phyloP scores from a whole-genome alignment of 2,113 vertebrate genomes.

The Lagopus leucura region DNA sequence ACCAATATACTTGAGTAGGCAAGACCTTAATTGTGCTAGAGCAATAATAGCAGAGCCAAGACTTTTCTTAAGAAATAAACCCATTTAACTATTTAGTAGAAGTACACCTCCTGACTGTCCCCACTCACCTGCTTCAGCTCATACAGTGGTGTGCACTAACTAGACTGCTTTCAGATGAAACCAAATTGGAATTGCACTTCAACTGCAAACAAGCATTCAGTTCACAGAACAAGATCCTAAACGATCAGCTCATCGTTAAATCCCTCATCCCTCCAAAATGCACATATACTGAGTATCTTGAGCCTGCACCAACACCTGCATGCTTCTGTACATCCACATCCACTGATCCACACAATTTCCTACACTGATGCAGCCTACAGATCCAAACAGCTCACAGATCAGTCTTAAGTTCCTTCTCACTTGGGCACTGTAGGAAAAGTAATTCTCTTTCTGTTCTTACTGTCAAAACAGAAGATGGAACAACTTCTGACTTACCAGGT shows the following conservation, averaged over 20 bases:
- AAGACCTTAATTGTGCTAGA: background rate
- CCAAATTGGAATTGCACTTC: background rate
- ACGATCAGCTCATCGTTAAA: background rate
- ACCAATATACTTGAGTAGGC: background rate
- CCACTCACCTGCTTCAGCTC: background rate
- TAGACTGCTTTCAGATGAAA: background rate
- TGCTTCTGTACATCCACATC: background rate
- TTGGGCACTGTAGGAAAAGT: background rate
- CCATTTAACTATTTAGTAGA: accelerated
- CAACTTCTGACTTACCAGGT: background rate
- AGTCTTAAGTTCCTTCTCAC: background rate
- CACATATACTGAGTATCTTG: accelerated
- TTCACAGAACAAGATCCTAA: background rate
- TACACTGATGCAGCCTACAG: background rate
- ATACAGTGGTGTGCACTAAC: background rate
- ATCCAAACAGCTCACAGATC: background rate
- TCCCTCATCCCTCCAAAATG: background rate
- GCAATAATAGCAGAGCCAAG: background rate
- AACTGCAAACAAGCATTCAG: background rate
- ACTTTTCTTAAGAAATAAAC: background rate
- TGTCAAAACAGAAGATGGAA: background rate
- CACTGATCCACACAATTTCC: background rate
- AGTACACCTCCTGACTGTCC: background rate
- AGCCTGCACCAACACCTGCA: background rate
- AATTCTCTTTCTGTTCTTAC: background rate